A percentile compares a stretch with the other conserved stretches of the same genome.
Conservation (phyloP, 2,797 vertebrate genomes). For the Scleropages formosus region DNA sequence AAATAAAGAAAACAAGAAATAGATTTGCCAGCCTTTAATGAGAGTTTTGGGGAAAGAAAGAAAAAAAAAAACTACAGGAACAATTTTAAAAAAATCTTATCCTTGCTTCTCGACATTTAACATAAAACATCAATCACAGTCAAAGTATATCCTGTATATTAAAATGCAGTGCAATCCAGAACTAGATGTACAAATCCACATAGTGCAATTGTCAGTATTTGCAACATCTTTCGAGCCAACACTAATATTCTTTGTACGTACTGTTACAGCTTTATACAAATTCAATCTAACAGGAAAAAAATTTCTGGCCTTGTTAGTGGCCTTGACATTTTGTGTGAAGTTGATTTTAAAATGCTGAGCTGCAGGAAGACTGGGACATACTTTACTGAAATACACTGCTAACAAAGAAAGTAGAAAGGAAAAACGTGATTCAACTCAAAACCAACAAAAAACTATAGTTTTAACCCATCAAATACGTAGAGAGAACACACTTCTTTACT, state of each 20-base stretch:
- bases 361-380: conserved; percentile 31
- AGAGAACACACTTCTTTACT: conserved; percentile 21
- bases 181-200: conserved; percentile 47
- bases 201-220: conserved; percentile 32
- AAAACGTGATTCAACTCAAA: neutral
- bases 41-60: conserved; percentile 52
- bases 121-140: conserved; percentile 40
- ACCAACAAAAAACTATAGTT: conserved; percentile 15
- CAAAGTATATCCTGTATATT: conserved; percentile 44
- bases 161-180: conserved; percentile 50
- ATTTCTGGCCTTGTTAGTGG: neutral
- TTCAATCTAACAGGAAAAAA: neutral
- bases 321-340: conserved; percentile 14
- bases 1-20: conserved; percentile 35
- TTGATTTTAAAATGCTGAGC: neutral
- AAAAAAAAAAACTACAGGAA: conserved; percentile 47
- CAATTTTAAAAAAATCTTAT: conserved; percentile 42
- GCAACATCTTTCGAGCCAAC: conserved; percentile 25
- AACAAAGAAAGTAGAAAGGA: conserved; percentile 8
- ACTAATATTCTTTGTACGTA: conserved; percentile 24
- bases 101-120: conserved; percentile 43
- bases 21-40: conserved; percentile 61
- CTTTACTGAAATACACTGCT: conserved; percentile 33
- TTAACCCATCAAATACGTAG: conserved; percentile 22
- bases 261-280: conserved; percentile 12